phyloP scores from a whole-genome alignment of 2,888 invertebrate species.

The Bruchidius siliquastri region DNA sequence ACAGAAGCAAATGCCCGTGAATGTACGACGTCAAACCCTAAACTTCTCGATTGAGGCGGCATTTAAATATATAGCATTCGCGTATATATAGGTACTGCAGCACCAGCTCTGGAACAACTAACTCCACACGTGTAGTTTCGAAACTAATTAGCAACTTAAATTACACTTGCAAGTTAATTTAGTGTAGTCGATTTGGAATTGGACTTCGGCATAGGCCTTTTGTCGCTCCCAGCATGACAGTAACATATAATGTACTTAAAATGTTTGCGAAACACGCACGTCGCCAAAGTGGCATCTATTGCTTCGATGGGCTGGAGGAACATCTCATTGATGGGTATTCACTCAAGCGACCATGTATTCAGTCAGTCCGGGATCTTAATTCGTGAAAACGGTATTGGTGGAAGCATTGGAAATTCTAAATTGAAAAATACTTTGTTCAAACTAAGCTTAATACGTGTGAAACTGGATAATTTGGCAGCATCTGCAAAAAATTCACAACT shows the following conservation, averaged over 20 bases:
- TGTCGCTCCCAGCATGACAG: background rate
- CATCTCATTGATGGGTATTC: too few relatives aligned
- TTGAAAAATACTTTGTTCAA: too few relatives aligned
- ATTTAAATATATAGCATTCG: background rate
- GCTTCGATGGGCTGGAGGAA: too few relatives aligned
- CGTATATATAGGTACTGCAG: background rate
- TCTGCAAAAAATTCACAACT: too few relatives aligned
- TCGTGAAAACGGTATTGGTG: too few relatives aligned
- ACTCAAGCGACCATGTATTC: too few relatives aligned
- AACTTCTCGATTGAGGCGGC: background rate
- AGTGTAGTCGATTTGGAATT: background rate
- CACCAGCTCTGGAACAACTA: background rate
- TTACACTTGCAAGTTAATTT: background rate
- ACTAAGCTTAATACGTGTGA: too few relatives aligned
- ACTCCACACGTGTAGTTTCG: background rate
- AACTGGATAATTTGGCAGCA: too few relatives aligned
- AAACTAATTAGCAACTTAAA: background rate
- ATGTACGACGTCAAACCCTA: background rate
- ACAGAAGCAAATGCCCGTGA: too few relatives aligned
- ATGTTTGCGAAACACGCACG: background rate
- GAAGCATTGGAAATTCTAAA: too few relatives aligned
- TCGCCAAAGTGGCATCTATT: background rate
- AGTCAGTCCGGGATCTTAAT: too few relatives aligned
- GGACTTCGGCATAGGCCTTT: background rate
- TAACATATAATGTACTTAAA: background rate